phyloP scores from a whole-genome alignment of 2,888 invertebrate species.

The Hirtodrosophila histrioides region DNA sequence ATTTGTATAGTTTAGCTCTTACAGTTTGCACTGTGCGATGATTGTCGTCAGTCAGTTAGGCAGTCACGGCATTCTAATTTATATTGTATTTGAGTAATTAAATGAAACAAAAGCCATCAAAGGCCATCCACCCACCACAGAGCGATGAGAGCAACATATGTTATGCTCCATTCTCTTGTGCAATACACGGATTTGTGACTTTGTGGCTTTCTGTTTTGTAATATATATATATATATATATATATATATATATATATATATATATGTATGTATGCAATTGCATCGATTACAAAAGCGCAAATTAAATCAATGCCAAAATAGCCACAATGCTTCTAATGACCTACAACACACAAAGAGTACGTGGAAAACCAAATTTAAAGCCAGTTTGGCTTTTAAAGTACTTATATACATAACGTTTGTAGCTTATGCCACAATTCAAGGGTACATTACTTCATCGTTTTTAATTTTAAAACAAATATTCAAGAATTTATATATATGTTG shows the following conservation, averaged over 20 bases:
- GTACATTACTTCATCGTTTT: too few species aligned
- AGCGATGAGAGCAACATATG: conserved; percentile 11
- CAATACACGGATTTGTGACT: conserved; percentile 32
- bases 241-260: conserved; percentile 7
- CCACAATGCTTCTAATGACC: background rate
- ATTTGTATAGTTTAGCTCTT: too few species aligned
- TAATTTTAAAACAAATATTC: too few species aligned
- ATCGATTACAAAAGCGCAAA: conserved; percentile 25
- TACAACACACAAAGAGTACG: background rate
- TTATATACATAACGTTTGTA: too few species aligned
- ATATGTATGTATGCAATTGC: conserved; percentile 28
- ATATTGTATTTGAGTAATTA: background rate
- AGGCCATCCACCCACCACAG: conserved; percentile 16
- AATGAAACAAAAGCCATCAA: conserved; percentile 11
- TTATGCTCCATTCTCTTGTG: conserved; percentile 34
- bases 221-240: conserved; percentile 12
- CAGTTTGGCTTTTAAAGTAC: background rate
- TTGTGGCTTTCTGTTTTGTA: conserved; percentile 43
- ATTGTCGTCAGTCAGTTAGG: too few species aligned
- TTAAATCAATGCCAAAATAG: conserved; percentile 41
- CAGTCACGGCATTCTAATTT: background rate
- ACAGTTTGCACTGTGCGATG: too few species aligned
- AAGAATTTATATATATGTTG: too few species aligned
- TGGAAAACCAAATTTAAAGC: background rate
- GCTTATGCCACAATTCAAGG: too few species aligned